These are phyloP conservation scores for Smutsia gigantea DNA, from an alignment of 2,797 vertebrate species.

Conservation along the genomic window DNA sequence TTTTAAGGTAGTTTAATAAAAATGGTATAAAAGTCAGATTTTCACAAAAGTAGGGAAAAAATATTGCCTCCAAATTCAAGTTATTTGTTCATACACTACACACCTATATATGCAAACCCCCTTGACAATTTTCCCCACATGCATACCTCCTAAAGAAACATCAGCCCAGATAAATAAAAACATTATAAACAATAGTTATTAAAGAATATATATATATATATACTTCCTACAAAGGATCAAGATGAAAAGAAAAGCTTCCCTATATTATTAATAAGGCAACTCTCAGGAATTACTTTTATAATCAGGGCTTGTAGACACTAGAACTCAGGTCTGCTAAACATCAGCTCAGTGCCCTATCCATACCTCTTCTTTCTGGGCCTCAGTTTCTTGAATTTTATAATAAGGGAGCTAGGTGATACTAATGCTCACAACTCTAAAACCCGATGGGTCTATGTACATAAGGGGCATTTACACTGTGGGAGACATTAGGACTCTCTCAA, in stretches of 20 bases:
- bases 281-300: background rate
- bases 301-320: background rate
- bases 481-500: background rate
- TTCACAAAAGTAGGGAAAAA: slow-evolving; percentile 6
- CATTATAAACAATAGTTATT: background rate
- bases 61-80: background rate
- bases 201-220: background rate
- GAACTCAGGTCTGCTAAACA: background rate
- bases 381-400: slow-evolving; percentile 11
- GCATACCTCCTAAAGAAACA: background rate
- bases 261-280: background rate
- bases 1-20: slow-evolving; percentile 49
- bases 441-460: background rate
- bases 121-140: background rate
- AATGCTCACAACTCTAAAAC: background rate
- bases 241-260: background rate
- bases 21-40: slow-evolving; percentile 39
- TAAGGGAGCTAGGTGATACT: background rate
- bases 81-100: background rate
- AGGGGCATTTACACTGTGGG: background rate
- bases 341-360: background rate
- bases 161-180: background rate
- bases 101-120: background rate
- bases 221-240: background rate
- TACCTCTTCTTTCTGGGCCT: background rate